A percentile compares a stretch with the other conserved stretches of the same genome.
These are phyloP conservation scores for Artemia sp. DNA, from an alignment of 2,888 invertebrate genomes.

Conservation along the genomic window DNA sequence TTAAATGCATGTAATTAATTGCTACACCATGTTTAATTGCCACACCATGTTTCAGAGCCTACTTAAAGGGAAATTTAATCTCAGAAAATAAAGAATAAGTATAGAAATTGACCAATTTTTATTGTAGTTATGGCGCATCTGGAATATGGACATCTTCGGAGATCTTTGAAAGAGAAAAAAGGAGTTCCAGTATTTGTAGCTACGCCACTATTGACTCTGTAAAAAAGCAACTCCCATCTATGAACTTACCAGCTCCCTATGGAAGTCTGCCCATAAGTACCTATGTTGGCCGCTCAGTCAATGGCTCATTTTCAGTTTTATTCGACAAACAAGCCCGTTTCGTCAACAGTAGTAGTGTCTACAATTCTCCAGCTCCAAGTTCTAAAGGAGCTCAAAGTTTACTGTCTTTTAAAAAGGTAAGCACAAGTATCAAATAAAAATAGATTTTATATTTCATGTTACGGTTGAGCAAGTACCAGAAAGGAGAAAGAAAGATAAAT, in stretches of 20 bases:
- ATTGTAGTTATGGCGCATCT: background rate
- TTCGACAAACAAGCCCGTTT: background rate
- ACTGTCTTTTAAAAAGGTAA: constrained; percentile 9
- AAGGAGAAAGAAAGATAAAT: too few relatives aligned
- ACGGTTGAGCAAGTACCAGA: too few relatives aligned
- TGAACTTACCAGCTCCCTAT: background rate
- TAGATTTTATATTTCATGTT: too few relatives aligned
- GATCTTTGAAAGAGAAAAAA: background rate
- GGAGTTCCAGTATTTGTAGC: background rate
- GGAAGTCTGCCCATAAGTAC: constrained; percentile 1
- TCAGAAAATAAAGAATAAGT: too few relatives aligned
- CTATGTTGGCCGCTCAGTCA: background rate
- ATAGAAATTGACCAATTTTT: too few relatives aligned
- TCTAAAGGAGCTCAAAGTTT: constrained; percentile 1
- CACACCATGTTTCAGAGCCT: too few relatives aligned
- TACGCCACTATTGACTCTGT: background rate
- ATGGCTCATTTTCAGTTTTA: constrained; percentile 4
- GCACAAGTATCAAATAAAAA: background rate
- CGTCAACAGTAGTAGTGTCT: background rate
- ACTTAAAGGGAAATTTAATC: too few relatives aligned
- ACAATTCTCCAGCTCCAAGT: constrained; percentile 9
- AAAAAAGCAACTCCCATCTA: background rate
- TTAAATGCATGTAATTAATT: too few relatives aligned
- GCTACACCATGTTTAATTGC: too few relatives aligned
- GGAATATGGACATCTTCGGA: background rate